Evolutionary conservation across 2,113 vertebrate species (phyloP).

Genomic region (Pardalotus punctatus): DNA sequence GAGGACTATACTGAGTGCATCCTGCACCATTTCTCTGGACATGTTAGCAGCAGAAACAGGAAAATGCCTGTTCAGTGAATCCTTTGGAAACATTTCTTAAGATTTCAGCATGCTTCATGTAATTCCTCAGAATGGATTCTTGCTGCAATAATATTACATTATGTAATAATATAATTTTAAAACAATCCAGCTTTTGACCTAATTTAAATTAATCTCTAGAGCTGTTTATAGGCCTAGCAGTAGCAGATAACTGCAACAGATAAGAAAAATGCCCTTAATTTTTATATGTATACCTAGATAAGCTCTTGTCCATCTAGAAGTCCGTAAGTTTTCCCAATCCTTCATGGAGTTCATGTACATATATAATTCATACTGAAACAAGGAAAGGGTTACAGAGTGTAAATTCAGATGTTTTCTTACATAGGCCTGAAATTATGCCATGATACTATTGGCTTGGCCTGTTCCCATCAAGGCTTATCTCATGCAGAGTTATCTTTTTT

Average conservation of each 20-base stretch:
- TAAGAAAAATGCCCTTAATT: background rate
- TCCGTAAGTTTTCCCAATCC: background rate
- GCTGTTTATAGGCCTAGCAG: background rate
- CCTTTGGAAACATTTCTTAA: background rate
- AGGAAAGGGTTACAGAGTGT: background rate
- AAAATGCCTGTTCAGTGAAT: background rate
- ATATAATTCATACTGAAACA: background rate
- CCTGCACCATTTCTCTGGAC: background rate
- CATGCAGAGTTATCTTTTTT: background rate
- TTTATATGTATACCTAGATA: background rate
- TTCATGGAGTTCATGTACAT: background rate
- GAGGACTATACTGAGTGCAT: background rate
- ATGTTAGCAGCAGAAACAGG: background rate
- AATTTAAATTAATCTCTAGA: background rate
- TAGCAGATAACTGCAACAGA: background rate
- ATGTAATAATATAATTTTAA: background rate
- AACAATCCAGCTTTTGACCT: background rate
- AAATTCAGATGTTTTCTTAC: background rate
- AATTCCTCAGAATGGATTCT: background rate
- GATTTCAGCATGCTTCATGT: background rate
- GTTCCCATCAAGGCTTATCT: background rate
- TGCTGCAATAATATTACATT: background rate
- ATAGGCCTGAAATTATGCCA: background rate
- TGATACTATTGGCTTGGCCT: background rate
- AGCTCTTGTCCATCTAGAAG: background rate